phyloP scores from a whole-genome alignment of 2,113 vertebrate genomes.

The Notothenia rossii region DNA sequence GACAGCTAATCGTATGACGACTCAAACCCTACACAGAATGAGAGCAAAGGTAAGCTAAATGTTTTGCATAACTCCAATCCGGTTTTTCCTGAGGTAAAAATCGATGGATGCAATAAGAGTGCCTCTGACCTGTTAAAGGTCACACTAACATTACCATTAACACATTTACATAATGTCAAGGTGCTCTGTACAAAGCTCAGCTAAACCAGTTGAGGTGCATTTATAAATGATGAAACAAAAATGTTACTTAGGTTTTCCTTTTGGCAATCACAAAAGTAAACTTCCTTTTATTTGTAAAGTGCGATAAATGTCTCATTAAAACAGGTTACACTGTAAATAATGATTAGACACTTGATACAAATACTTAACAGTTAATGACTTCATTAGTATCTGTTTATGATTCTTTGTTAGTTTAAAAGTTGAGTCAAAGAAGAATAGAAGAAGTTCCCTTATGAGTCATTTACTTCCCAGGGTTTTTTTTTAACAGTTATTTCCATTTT shows the following conservation, averaged over 20 bases:
- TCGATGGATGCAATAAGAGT: too few relatives aligned
- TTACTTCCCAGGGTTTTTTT: not conserved
- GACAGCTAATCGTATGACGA: too few relatives aligned
- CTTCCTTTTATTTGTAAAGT: not conserved
- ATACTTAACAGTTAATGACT: accelerated
- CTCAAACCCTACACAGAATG: too few relatives aligned
- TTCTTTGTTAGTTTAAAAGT: not conserved
- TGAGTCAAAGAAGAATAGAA: too few relatives aligned
- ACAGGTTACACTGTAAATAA: not conserved
- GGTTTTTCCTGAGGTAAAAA: too few relatives aligned
- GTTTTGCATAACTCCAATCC: too few relatives aligned
- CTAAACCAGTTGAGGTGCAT: not conserved
- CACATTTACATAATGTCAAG: not conserved
- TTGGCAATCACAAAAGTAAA: too few relatives aligned
- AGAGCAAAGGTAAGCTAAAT: too few relatives aligned
- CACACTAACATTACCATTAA: not conserved
- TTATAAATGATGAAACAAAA: not conserved
- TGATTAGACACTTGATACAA: not conserved
- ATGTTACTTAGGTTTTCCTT: too few relatives aligned
- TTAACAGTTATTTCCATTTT: not conserved
- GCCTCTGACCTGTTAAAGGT: too few relatives aligned
- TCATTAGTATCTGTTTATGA: not conserved
- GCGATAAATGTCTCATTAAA: not conserved
- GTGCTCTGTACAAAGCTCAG: not conserved
- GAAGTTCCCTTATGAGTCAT: not conserved